phyloP scores from a whole-genome alignment of 1,140 invertebrate genomes.

The Diplogasteroides magnus region DNA sequence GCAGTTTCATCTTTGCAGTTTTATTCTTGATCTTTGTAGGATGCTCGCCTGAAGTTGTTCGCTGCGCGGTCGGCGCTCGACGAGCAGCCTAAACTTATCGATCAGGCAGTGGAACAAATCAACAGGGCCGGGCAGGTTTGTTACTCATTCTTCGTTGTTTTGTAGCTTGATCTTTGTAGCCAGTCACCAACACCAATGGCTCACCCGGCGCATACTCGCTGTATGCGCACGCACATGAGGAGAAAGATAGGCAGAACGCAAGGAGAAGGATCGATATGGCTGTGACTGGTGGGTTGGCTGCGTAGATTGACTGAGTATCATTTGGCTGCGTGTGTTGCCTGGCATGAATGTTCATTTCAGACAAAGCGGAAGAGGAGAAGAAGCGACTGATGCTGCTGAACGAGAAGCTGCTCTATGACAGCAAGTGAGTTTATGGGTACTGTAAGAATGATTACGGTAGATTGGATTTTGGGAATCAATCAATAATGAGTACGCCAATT shows the following conservation, averaged over 20 bases:
- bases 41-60: conserved; percentile 21
- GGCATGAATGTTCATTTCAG: neutral
- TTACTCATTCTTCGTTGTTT: no score
- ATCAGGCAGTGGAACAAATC: conserved; percentile 7
- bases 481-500: no score
- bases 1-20: neutral
- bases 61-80: conserved; percentile 25
- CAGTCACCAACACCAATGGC: neutral
- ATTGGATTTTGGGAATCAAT: no score
- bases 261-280: neutral
- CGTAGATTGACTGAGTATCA: neutral
- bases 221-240: conserved; percentile 12
- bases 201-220: conserved; percentile 22
- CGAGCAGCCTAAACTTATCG: conserved; percentile 15
- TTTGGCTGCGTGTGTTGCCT: neutral
- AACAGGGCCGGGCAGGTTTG: neutral
- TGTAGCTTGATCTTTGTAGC: neutral
- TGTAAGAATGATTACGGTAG: neutral
- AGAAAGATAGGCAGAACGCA: conserved; percentile 5
- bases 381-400: neutral
- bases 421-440: neutral
- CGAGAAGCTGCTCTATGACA: neutral
- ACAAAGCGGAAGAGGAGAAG: neutral
- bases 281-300: neutral
- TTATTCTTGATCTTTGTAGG: neutral